Conservation (phyloP, 2,797 vertebrate genomes). For the Xenentodon cancila region DNA sequence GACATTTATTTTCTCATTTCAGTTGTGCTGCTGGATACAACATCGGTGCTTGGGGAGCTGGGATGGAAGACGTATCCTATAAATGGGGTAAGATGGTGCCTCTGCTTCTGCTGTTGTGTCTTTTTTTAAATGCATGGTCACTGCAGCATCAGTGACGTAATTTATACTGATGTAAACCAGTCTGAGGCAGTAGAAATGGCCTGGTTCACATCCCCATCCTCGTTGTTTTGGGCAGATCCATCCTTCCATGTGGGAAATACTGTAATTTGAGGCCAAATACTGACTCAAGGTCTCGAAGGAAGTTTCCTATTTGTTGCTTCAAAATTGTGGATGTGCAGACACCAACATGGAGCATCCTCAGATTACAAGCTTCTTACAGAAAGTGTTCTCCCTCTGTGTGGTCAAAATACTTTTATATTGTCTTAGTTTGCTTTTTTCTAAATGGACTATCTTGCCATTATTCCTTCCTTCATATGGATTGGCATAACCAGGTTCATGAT, state of each 20-base stretch:
- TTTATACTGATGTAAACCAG: slow-evolving; percentile 42
- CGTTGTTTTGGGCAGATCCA: slow-evolving; percentile 29
- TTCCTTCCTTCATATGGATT: too few relatives aligned
- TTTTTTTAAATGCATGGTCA: slow-evolving; percentile 24
- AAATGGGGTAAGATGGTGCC: slow-evolving; percentile 91
- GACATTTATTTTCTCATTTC: slow-evolving; percentile 69
- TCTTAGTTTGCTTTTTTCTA: too few relatives aligned
- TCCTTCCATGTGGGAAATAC: slow-evolving; percentile 42
- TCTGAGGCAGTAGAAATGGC: slow-evolving; percentile 11
- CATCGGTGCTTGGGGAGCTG: slow-evolving; percentile 90
- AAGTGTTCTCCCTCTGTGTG: slow-evolving; percentile 8
- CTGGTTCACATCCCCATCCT: slow-evolving; percentile 35
- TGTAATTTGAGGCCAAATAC: slow-evolving; percentile 44
- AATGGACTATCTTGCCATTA: too few relatives aligned
- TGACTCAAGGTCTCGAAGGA: slow-evolving; percentile 52
- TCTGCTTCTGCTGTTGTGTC: slow-evolving; percentile 17
- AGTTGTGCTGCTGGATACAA: slow-evolving; percentile 96
- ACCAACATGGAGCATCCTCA: slow-evolving; percentile 39
- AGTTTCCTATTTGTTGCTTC: slow-evolving; percentile 12
- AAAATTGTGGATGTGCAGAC: slow-evolving; percentile 61
- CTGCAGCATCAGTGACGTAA: slow-evolving; percentile 31
- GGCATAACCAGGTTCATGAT: too few relatives aligned
- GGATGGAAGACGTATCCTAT: slow-evolving; percentile 97
- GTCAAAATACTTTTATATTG: too few relatives aligned
- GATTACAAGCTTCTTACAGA: slow-evolving; percentile 36